Evolutionary conservation across 1,140 invertebrate species (phyloP).

Genomic region (Calliopsis andreniformis): DNA sequence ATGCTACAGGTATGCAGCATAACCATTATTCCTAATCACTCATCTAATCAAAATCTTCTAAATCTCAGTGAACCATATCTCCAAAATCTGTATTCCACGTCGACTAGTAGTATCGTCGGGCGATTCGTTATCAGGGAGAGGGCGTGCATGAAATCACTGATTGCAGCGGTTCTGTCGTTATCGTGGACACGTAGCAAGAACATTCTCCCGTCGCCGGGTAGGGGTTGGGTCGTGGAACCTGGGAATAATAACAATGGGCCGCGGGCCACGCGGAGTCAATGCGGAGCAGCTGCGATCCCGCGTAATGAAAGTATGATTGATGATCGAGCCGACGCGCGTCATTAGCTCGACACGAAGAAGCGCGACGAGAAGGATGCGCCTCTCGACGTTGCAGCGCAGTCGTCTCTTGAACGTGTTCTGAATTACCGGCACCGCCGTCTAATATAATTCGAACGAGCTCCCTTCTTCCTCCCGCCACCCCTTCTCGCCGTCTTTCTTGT

Average conservation of each 20-base stretch:
- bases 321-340: conserved; percentile 75
- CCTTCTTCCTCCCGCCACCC: neutral
- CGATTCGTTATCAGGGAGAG: conserved; percentile 21
- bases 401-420: conserved; percentile 47
- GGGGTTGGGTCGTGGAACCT: conserved; percentile 1
- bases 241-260: conserved; percentile 77
- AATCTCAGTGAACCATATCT: too few relatives aligned
- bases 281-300: conserved; percentile 74
- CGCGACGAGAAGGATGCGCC: conserved; percentile 40
- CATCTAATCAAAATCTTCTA: too few relatives aligned
- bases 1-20: too few relatives aligned
- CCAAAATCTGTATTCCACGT: too few relatives aligned
- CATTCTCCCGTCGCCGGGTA: neutral
- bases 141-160: conserved; percentile 44
- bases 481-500: neutral
- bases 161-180: conserved; percentile 35
- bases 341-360: conserved; percentile 71
- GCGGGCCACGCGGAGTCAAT: conserved; percentile 74
- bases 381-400: neutral
- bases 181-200: conserved; percentile 19
- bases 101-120: too few relatives aligned
- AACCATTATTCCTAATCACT: too few relatives aligned
- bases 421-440: conserved; percentile 48
- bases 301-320: conserved; percentile 82
- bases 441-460: conserved; percentile 44